Percentiles rank a stretch among this genome's conserved stretches.
Conservation (phyloP, 1,140 invertebrate genomes). For the Mamestra configurata region DNA sequence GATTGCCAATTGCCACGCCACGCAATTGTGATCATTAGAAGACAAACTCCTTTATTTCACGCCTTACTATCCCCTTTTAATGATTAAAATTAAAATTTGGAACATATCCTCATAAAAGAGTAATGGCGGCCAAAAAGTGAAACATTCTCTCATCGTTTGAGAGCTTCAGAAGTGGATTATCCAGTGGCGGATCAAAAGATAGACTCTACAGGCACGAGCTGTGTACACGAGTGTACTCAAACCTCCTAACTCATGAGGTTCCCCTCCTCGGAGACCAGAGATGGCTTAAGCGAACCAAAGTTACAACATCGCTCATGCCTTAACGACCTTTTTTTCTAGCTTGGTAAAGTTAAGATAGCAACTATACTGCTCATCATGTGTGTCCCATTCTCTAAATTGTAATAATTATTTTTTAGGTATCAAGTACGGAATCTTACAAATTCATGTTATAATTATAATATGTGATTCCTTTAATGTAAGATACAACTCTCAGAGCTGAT, state of each 20-base stretch:
- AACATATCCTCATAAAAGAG: background rate
- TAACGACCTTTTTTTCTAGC: background rate
- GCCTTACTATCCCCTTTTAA: no score
- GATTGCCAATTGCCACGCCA: background rate
- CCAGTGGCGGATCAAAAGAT: constrained; percentile 19
- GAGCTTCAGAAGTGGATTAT: constrained; percentile 11
- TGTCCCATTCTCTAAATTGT: no score
- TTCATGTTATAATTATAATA: background rate
- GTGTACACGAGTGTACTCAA: no score
- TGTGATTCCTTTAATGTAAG: background rate
- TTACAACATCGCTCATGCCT: background rate
- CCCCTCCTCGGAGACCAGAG: constrained; percentile 24
- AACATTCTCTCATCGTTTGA: constrained; percentile 1
- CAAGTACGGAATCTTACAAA: background rate
- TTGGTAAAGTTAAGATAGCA: no score
- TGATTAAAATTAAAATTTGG: background rate
- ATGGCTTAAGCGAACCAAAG: background rate
- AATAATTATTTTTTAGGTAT: no score
- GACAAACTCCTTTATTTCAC: background rate
- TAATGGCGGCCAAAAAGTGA: background rate
- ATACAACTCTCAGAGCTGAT: background rate
- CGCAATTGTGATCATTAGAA: background rate
- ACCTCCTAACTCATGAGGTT: constrained; percentile 23
- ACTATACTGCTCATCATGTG: no score
- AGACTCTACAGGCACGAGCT: background rate